Percentiles rank a stretch among this genome's conserved stretches.
Evolutionary conservation across 1,140 invertebrate genomes (phyloP).

Genomic region (Harpegnathos saltator): DNA sequence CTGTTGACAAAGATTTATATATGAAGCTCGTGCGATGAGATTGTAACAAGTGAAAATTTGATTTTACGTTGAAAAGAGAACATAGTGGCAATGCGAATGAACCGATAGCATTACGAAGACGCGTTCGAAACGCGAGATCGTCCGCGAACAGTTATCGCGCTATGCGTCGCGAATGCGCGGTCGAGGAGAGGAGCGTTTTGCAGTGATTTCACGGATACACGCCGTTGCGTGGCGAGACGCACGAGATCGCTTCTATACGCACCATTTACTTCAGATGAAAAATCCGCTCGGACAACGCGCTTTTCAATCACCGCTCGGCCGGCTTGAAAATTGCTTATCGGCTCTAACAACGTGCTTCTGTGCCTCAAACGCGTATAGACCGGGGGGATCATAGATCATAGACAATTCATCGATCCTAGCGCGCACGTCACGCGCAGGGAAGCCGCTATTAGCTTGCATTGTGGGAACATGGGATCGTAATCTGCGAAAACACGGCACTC

Average conservation of each 20-base stretch:
- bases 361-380: slow-evolving; percentile 24
- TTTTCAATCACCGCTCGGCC: slow-evolving; percentile 42
- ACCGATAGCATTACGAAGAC: slow-evolving; percentile 10
- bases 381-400: slow-evolving; percentile 38
- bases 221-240: slow-evolving; percentile 13
- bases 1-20: too few relatives aligned
- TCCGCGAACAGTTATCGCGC: slow-evolving; percentile 15
- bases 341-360: slow-evolving; percentile 48
- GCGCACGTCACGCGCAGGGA: slow-evolving; percentile 7
- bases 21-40: too few relatives aligned
- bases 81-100: neutral
- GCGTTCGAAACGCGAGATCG: neutral
- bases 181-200: slow-evolving; percentile 13
- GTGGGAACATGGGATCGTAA: slow-evolving; percentile 37
- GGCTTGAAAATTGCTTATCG: slow-evolving; percentile 53
- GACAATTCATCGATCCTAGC: slow-evolving; percentile 34
- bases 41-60: too few relatives aligned
- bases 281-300: slow-evolving; percentile 32
- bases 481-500: slow-evolving; percentile 15
- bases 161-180: neutral
- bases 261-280: slow-evolving; percentile 43
- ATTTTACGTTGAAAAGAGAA: too few relatives aligned
- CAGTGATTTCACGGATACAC: slow-evolving; percentile 16
- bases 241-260: slow-evolving; percentile 30
- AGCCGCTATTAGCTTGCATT: slow-evolving; percentile 30